Base-by-base conservation (phyloP, 2,113 vertebrate genomes). In the Chionis minor region DNA sequence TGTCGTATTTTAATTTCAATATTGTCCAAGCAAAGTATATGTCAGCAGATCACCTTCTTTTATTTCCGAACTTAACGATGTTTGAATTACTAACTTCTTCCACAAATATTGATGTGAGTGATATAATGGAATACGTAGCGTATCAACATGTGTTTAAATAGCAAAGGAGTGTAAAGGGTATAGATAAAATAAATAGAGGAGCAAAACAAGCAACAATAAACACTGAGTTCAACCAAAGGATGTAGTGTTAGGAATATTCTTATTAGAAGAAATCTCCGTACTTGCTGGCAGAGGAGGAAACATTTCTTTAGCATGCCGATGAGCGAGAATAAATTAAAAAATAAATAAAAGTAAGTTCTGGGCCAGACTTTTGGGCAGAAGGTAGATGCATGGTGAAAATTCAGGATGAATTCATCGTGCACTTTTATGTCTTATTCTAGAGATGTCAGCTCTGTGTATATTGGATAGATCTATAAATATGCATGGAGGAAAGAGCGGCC, bases 391-490 rank as follows among this genome's bases (percentile, higher is more conserved):
- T 6, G 45, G 11, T 40, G 8, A 30, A 35, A 58, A 14, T 22
- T 16, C 10, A 17, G 11, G 26, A 42, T 35, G 6, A 70, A 44
- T 71, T 44, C 9, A 21, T 30, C 6, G 0, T 22, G 65, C 54
- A 24, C 65, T 62, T 78, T 35, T 12, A 3, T 17, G 4, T 12
- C 51, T 59, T 42, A 7, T 12, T 47, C 51, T 78, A 1, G 52
- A 44, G 54, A 4, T 4, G 6, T 28, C 54, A 44, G 28, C 4
- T 91, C 18, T 5, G 0, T 8, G 55, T 17, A 1, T 22, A 1
- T 5, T n/a, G 66, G 24, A 2, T 7, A 35, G 35, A 27, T 16
- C 67, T 52, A 4, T 30, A 21, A 55, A 17, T 16, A 10, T 7
- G n/a, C 12, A 10, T 8, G 51, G 73, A 14, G 40, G 38, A 73